Evolutionary conservation across 2,888 invertebrate species (phyloP).

Genomic region (Himalopsyche tibetana): DNA sequence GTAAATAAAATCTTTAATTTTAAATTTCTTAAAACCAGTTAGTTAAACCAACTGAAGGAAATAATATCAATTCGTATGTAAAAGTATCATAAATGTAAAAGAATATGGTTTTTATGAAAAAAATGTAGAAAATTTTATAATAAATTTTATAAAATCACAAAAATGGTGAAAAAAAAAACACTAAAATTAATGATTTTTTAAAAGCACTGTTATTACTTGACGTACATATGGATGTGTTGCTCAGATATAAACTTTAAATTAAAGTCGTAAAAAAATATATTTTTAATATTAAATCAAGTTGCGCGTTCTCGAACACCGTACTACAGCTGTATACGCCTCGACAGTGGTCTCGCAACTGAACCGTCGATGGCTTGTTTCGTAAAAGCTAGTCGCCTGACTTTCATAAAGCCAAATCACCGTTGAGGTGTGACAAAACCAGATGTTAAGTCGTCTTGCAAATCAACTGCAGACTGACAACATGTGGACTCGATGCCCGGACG

Average conservation of each 20-base stretch:
- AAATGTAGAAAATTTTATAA: too few species aligned
- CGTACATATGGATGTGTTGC: too few species aligned
- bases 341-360: conserved; percentile 20
- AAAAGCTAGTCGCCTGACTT: conserved; percentile 29
- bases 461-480: neutral
- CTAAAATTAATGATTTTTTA: too few species aligned
- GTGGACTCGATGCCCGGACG: neutral
- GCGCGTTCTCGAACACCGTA: conserved; percentile 30
- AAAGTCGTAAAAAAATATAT: neutral
- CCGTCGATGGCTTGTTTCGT: conserved; percentile 20
- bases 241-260: neutral
- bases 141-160: too few species aligned
- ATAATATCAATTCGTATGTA: too few species aligned
- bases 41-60: too few species aligned
- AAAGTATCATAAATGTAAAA: too few species aligned
- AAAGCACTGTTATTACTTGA: too few species aligned
- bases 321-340: conserved; percentile 18
- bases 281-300: neutral
- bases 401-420: conserved; percentile 24
- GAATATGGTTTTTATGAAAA: too few species aligned
- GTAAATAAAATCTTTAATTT: too few species aligned
- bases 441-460: conserved; percentile 15
- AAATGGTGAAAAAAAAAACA: too few species aligned
- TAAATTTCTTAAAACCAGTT: too few species aligned
- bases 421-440: conserved; percentile 30